Evolutionary conservation across 23 tunicate species (phyloP), one percentile per base, ranked within the genome.

Genomic region (Ascidia mentula): DNA sequence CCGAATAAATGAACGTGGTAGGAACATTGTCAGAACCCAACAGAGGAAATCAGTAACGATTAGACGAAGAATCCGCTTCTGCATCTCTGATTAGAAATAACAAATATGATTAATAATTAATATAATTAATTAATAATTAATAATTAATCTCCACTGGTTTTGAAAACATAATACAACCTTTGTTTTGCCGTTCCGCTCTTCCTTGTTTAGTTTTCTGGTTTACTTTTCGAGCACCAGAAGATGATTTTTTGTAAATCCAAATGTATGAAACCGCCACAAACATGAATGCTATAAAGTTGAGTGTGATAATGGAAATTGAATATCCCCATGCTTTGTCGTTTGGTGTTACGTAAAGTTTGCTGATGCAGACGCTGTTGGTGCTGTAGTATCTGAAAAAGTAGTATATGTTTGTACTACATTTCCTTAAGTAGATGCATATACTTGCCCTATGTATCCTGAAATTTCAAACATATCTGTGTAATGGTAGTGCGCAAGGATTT

Each of bases 291-390:
- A 74, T 1, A 35, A 74, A 74, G 59, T 74, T 74, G 9, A 74
- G 37, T 2, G n/a, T 38, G 53, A 30, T 38, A 22, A 74, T 74
- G 15, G 60, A 30, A 40, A 74, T 18, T 28, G 78, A 74, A 74
- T 5, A 74, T 34, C 24, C 34, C 78, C 78, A 74, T 18, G 53
- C 78, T n/a, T 31, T 28, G 53, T 74, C 59, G 13, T 46, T 39
- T 5, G 46, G 36, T 38, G 60, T 74, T 46, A 74, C 78, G 59
- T 38, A 74, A 39, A 74, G 46, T 9, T 40, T 38, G 8, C 38
- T 33, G 37, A 74, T 74, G 78, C 78, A 74, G 37, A 74, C 78
- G 59, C 78, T 74, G 59, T 74, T 74, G 34, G 37, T 39, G 78
- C 78, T 74, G 78, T 74, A 74, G 53, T 74, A 74, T 37, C 78